These are phyloP conservation scores for Neomicropteryx cornuta DNA, from an alignment of 1,140 invertebrate species.

Conservation along the genomic window DNA sequence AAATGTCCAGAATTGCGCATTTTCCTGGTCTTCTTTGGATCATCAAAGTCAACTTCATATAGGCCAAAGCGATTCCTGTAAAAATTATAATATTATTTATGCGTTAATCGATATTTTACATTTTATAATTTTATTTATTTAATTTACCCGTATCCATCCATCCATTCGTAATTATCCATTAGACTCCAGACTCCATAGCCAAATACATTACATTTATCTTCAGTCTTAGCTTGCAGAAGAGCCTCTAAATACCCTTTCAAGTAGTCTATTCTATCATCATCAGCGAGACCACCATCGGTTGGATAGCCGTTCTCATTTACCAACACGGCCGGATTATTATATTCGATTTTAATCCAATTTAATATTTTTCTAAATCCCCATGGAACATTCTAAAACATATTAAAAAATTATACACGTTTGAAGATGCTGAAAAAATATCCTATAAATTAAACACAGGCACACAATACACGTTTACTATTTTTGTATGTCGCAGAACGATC, in stretches of 20 bases:
- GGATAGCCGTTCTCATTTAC: conserved; percentile 52
- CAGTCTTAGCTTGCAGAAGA: conserved; percentile 12
- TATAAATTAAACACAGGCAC: too few species aligned
- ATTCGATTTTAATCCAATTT: conserved; percentile 44
- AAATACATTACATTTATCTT: conserved; percentile 48
- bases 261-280: conserved; percentile 38
- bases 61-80: conserved; percentile 41
- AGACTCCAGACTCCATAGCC: conserved; percentile 53
- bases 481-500: too few species aligned
- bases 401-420: too few species aligned
- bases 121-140: neutral
- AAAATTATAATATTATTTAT: conserved; percentile 12
- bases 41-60: conserved; percentile 34
- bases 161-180: conserved; percentile 59
- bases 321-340: conserved; percentile 41
- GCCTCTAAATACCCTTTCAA: conserved; percentile 37
- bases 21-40: conserved; percentile 26
- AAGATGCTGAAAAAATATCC: too few species aligned
- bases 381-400: too few species aligned
- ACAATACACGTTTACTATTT: too few species aligned
- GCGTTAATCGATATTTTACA: too few species aligned
- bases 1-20: conserved; percentile 50
- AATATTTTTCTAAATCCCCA: conserved; percentile 48
- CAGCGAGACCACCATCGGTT: conserved; percentile 21
- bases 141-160: conserved; percentile 33